Evolutionary conservation across 92 coral and sea anemone genomes (phyloP), one percentile per base, ranked within the genome.

Genomic region (Plumapathes pennacea): DNA sequence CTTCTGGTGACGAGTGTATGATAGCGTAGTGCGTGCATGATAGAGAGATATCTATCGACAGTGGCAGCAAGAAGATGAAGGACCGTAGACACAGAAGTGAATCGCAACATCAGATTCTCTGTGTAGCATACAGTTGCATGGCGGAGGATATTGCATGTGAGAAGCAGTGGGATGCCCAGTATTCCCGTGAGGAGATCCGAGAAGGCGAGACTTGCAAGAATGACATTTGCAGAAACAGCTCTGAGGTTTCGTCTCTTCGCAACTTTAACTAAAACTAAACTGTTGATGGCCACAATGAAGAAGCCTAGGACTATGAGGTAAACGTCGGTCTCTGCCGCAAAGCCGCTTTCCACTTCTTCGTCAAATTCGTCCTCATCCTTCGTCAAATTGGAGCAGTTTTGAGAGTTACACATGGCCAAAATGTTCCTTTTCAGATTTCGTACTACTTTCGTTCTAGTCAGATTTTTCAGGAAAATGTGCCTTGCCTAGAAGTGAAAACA

Each of bases 31-130:
- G 96, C 71, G 32, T 52, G 57, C 31, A 87, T 64, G 17, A 87
- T 87, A 22, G 86, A 86, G 27, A 87, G 74, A 62, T 82, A 87
- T 24, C 96, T 74, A 64, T 87, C 96, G 52, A 71, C 40, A 22
- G 96, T 82, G 60, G 83, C 77, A 24, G 79, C 66, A 29, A 82
- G 56, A 37, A 87, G 57, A 45, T 87, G 96, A 6, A 79, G 44
- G 0, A 81, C 86, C 0, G 96, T 82, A 0, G 96, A 87, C 5
- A 73, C 49, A 3, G 96, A 82, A 12, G 74, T 60, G 32, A 87
- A 82, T 2, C 85, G 64, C 10, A 77, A 61, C 55, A 64, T 54
- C 7, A 66, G 12, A 31, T 39, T 42, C n/a, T 74, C 74, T 1
- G 71, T 49, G 4, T 30, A 13, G 32, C 96, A 87, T 10, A 67